Percentiles rank a stretch among this genome's conserved stretches.
These are phyloP conservation scores for Cyprinodon tularosa DNA, from an alignment of 2,113 vertebrate genomes.

Conservation along the genomic window DNA sequence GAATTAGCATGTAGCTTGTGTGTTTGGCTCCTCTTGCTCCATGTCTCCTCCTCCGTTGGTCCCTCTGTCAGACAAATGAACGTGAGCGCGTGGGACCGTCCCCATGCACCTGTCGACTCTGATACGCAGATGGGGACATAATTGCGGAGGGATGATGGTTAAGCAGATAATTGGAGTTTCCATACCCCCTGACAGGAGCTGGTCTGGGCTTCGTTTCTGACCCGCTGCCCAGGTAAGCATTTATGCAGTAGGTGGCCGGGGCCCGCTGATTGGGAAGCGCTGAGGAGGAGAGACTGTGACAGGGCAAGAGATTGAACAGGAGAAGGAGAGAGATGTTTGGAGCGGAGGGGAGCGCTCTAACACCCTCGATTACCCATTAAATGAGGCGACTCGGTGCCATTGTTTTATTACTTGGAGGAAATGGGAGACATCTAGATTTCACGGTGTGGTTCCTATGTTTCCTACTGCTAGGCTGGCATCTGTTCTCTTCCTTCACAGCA, in stretches of 20 bases:
- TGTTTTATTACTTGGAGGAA: constrained; percentile 76
- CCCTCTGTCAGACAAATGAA: constrained; percentile 45
- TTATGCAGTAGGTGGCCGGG: constrained; percentile 56
- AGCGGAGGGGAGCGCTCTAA: constrained; percentile 64
- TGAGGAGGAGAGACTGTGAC: constrained; percentile 46
- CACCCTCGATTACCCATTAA: constrained; percentile 77
- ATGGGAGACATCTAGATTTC: constrained; percentile 69
- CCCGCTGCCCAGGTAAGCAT: constrained; percentile 70
- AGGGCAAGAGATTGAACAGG: constrained; percentile 35
- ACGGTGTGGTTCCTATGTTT: constrained; percentile 60
- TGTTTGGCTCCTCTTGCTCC: constrained; percentile 21
- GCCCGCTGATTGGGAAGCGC: constrained; percentile 55
- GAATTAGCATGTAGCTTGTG: constrained; percentile 35
- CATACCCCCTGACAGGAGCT: constrained; percentile 60
- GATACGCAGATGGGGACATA: constrained; percentile 71
- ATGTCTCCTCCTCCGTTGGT: constrained; percentile 44
- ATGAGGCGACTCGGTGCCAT: constrained; percentile 72
- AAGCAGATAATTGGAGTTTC: constrained; percentile 75
- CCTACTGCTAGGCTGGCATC: constrained; percentile 73
- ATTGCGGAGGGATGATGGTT: constrained; percentile 67
- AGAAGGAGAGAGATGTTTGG: constrained; percentile 47
- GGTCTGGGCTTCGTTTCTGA: constrained; percentile 68
- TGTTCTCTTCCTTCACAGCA: constrained; percentile 64
- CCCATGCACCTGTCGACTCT: constrained; percentile 65
- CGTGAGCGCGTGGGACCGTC: constrained; percentile 35